Base-by-base conservation (phyloP, 1,140 invertebrate genomes). In the Hylaeus volcanicus region DNA sequence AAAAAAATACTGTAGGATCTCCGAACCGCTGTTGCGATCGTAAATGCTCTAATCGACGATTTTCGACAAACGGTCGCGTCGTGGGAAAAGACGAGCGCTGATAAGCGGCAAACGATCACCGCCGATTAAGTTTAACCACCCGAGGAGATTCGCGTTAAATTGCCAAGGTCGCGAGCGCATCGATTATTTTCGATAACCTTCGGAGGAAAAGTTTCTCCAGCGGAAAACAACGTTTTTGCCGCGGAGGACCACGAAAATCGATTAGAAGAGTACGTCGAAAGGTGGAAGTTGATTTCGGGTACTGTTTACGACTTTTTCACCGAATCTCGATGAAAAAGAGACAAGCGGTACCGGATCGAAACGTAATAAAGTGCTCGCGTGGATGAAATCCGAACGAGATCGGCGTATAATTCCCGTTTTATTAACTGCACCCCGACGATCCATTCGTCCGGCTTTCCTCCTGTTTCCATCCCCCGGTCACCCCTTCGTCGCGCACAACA, bases 331-430 rank as follows among this genome's bases (percentile, higher is more conserved):
- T 51, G 26, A 1, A 12, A n/a, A 12, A 37, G 60, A 74, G 37
- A 60, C 37, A 45, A 58, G 51, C 8, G 9, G n/a, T 41, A 12
- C 14, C 58, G 69, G 76, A 70, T 73, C 74, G 85, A 86, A 86
- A 83, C 84, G 81, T 86, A 86, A 86, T 86, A 86, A 86, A 86
- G 84, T 86, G 84, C 81, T 86, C 76, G 84, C 81, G 75, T 26
- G 83, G 66, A 86, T 82, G 68, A 86, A 83, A 86, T 86, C 76
- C 84, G 85, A 80, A 86, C 85, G 85, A 86, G 85, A 86, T 86
- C 74, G 80, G 72, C 76, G 84, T 86, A 86, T 86, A 86, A 86
- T 86, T 86, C 85, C 81, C 76, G 84, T 86, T 86, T 86, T 86
- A 86, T 86, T 86, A 86, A 86, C 85, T 86, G 81, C 76, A 80